Conservation (phyloP, 1,140 invertebrate genomes). For the Leptinotarsa texana region DNA sequence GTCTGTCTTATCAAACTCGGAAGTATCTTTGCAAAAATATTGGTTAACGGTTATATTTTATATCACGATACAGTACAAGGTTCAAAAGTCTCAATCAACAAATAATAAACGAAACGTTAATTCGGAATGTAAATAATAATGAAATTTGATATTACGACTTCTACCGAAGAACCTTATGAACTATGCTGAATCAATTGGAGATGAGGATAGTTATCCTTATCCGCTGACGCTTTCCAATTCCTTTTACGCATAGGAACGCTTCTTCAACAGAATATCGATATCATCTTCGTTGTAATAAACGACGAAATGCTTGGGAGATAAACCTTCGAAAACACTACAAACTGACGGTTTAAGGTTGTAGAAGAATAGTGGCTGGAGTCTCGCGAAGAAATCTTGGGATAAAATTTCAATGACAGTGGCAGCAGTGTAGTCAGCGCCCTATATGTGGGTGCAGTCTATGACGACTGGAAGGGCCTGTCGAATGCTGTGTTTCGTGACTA, state of each 20-base stretch:
- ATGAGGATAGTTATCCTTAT: no score
- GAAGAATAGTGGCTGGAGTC: slow-evolving; percentile 76
- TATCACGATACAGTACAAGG: no score
- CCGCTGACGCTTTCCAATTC: slow-evolving; percentile 29
- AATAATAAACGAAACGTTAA: no score
- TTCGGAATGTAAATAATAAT: no score
- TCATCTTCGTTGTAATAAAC: slow-evolving; percentile 78
- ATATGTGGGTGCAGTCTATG: slow-evolving; percentile 81
- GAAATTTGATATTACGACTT: no score
- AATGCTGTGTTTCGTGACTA: slow-evolving; percentile 80
- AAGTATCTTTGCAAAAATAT: no score
- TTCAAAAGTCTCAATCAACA: no score
- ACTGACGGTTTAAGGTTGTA: slow-evolving; percentile 81
- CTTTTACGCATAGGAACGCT: slow-evolving; percentile 35
- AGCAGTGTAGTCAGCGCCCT: slow-evolving; percentile 80
- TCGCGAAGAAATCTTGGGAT: slow-evolving; percentile 70
- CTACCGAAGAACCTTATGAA: no score
- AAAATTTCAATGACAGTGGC: slow-evolving; percentile 73
- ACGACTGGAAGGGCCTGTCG: slow-evolving; percentile 72
- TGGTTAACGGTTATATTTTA: no score
- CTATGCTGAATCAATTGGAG: no score
- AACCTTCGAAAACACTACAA: slow-evolving; percentile 74
- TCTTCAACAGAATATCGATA: slow-evolving; percentile 60
- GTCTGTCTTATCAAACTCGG: no score
- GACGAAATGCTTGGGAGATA: slow-evolving; percentile 71